Evolutionary conservation across 1,140 invertebrate genomes (phyloP).

Genomic region (Drosophila nannoptera): DNA sequence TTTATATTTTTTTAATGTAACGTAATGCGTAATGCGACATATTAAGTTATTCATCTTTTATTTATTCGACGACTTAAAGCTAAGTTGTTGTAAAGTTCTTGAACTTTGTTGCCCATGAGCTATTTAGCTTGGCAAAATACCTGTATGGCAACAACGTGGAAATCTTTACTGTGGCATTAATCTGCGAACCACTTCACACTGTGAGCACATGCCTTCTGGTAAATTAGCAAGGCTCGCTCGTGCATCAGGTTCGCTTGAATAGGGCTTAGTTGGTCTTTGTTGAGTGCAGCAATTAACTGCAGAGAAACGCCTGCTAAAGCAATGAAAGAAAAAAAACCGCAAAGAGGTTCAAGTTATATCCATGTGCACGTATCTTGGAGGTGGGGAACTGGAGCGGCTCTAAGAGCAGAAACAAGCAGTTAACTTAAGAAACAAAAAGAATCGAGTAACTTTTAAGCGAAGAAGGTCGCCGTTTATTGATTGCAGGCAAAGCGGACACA

Average conservation of each 20-base stretch:
- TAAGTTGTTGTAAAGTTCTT: slow-evolving; percentile 64
- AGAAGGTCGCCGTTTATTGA: slow-evolving; percentile 73
- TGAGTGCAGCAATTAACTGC: slow-evolving; percentile 60
- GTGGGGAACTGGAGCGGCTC: slow-evolving; percentile 43
- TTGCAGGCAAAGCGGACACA: slow-evolving; percentile 50
- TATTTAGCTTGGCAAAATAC: slow-evolving; percentile 20
- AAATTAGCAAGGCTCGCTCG: slow-evolving; percentile 29
- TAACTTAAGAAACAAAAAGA: slow-evolving; percentile 37
- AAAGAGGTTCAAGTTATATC: slow-evolving; percentile 11
- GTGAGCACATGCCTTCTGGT: slow-evolving; percentile 16
- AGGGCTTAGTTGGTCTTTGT: slow-evolving; percentile 19
- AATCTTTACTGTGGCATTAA: slow-evolving; percentile 56
- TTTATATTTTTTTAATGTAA: too few relatives aligned
- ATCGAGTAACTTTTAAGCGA: slow-evolving; percentile 35
- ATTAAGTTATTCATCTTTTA: neutral
- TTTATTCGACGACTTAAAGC: neutral
- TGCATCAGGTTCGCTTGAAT: slow-evolving; percentile 38
- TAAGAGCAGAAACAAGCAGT: slow-evolving; percentile 43
- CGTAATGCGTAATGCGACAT: too few relatives aligned
- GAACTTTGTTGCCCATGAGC: slow-evolving; percentile 49
- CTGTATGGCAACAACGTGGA: slow-evolving; percentile 52
- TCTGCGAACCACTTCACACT: slow-evolving; percentile 54
- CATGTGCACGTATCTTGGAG: neutral
- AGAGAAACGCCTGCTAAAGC: slow-evolving; percentile 27
- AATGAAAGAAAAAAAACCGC: slow-evolving; percentile 11